A percentile compares a stretch with the other conserved stretches of the same genome.
phyloP scores from a whole-genome alignment of 2,113 vertebrate species.

The Sinocyclocheilus rhinocerous region DNA sequence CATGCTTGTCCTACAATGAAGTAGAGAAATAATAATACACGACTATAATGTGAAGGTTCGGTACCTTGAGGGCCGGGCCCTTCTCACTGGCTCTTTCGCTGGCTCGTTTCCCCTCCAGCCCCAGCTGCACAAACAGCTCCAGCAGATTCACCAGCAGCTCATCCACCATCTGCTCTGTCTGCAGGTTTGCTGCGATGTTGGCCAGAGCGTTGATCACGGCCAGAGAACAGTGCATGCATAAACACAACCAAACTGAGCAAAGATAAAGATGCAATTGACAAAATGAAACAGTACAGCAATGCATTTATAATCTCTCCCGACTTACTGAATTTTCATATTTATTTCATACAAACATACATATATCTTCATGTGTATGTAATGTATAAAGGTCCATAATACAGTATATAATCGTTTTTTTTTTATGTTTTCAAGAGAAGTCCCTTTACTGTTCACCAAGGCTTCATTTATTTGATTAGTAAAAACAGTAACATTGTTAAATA shows the following conservation, averaged over 20 bases:
- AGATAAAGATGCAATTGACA: not conserved
- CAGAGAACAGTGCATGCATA: slow-evolving; percentile 85
- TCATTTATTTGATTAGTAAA: not conserved
- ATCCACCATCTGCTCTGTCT: slow-evolving; percentile 92
- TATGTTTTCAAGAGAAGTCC: too few species aligned
- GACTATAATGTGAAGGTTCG: not conserved
- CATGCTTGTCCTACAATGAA: not conserved
- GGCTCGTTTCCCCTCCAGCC: slow-evolving; percentile 94
- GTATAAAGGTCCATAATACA: too few species aligned
- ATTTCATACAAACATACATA: too few species aligned
- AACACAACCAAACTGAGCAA: slow-evolving; percentile 8
- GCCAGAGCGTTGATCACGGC: slow-evolving; percentile 93
- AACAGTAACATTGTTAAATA: not conserved
- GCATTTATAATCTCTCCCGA: too few species aligned
- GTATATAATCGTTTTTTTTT: too few species aligned
- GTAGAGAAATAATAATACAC: not conserved
- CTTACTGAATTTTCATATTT: too few species aligned
- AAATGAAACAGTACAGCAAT: not conserved
- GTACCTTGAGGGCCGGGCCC: slow-evolving; percentile 92
- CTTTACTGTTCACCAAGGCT: too few species aligned
- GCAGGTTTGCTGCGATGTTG: slow-evolving; percentile 96
- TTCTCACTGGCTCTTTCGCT: slow-evolving; percentile 96
- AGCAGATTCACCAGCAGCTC: slow-evolving; percentile 97
- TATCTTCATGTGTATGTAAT: too few species aligned
- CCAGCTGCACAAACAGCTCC: slow-evolving; percentile 96